Conservation (phyloP, 1,140 invertebrate species). For the Zaprionus inermis region DNA sequence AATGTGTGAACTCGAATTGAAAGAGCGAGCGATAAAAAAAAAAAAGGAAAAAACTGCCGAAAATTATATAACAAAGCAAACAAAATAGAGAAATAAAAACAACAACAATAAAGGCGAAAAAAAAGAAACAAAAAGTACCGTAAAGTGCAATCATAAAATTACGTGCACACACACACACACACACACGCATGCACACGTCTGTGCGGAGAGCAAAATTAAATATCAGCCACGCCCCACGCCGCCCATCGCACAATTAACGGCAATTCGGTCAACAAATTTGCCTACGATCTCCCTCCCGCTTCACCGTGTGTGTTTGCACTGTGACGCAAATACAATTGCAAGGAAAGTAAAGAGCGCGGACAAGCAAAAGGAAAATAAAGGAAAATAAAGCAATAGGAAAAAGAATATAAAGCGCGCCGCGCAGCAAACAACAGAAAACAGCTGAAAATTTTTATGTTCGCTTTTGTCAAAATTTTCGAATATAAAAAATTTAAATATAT, state of each 20-base stretch:
- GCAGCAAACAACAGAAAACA: conserved; percentile 16
- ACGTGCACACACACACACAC: conserved; percentile 1
- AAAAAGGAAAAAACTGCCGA: conserved; percentile 33
- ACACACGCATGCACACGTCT: background rate
- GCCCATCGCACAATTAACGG: conserved; percentile 26
- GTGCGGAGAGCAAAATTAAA: conserved; percentile 14
- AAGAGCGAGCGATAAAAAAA: conserved; percentile 38
- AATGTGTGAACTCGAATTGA: conserved; percentile 38
- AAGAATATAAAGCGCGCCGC: background rate
- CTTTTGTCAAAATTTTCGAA: conserved; percentile 19
- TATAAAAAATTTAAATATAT: conserved; percentile 15
- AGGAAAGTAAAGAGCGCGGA: conserved; percentile 9
- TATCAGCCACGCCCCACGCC: conserved; percentile 18
- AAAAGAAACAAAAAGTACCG: background rate
- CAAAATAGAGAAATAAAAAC: conserved; percentile 4
- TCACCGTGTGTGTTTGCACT: background rate
- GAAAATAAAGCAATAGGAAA: background rate
- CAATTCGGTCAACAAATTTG: conserved; percentile 28
- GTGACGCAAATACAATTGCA: conserved; percentile 43
- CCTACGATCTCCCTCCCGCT: background rate
- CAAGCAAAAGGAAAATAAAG: background rate
- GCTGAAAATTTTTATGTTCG: conserved; percentile 22
- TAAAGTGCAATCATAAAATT: conserved; percentile 25
- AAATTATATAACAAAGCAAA: conserved; percentile 58
- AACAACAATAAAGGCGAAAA: background rate